These are phyloP conservation scores for Acronicta alni DNA, from an alignment of 2,888 invertebrate genomes.

Conservation along the genomic window DNA sequence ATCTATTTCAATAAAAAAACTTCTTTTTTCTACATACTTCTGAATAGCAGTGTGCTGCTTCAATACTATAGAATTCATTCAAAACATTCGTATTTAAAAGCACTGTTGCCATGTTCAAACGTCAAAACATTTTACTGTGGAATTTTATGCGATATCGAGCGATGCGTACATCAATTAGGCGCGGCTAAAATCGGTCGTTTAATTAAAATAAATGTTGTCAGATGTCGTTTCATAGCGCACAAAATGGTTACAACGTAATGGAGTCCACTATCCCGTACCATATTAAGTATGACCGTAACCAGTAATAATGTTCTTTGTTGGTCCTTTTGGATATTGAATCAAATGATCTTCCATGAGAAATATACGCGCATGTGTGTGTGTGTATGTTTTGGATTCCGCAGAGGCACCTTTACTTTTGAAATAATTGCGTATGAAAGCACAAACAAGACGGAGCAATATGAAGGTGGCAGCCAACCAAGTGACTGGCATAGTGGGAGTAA, in stretches of 20 bases:
- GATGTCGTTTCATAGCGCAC: constrained; percentile 19
- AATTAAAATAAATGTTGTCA: constrained; percentile 43
- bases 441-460: too few relatives aligned
- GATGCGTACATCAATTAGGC: constrained; percentile 33
- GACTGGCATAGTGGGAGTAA: too few relatives aligned
- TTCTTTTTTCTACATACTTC: neutral
- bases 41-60: neutral
- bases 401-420: too few relatives aligned
- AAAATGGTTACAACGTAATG: constrained; percentile 17
- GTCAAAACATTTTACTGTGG: constrained; percentile 20
- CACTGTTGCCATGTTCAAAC: constrained; percentile 8
- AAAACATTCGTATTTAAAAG: constrained; percentile 5
- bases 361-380: too few relatives aligned
- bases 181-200: constrained; percentile 31
- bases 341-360: too few relatives aligned
- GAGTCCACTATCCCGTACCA: constrained; percentile 1
- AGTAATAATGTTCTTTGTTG: too few relatives aligned
- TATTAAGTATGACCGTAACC: neutral
- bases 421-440: too few relatives aligned
- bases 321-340: too few relatives aligned
- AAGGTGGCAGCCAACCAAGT: too few relatives aligned
- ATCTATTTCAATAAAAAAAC: too few relatives aligned
- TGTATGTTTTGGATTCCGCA: too few relatives aligned
- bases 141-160: constrained; percentile 14
- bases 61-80: neutral